These are phyloP conservation scores for Micronycteris hirsuta DNA, from an alignment of 2,113 vertebrate species.

Conservation along the genomic window DNA sequence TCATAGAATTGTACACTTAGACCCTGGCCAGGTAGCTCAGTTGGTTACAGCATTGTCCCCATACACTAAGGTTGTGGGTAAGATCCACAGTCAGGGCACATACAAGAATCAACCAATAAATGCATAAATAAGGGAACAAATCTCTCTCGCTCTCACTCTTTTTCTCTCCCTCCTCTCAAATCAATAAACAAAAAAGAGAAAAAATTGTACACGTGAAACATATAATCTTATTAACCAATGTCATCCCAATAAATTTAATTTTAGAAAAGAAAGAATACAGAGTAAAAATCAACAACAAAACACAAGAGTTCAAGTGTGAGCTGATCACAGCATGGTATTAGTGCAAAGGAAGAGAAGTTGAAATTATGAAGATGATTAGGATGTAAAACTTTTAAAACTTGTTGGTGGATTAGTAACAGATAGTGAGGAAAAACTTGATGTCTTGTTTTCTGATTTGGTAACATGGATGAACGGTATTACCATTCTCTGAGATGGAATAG, in stretches of 20 bases:
- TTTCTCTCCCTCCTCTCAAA: no score
- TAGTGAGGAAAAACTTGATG: not conserved
- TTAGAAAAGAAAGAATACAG: not conserved
- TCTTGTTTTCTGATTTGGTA: not conserved
- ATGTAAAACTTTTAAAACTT: not conserved
- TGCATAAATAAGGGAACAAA: no score
- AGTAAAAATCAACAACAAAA: not conserved
- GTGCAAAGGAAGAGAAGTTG: not conserved
- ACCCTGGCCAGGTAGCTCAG: no score
- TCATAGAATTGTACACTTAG: not conserved
- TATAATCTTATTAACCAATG: not conserved
- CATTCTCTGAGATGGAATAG: not conserved
- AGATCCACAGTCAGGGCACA: no score
- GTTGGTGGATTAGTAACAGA: not conserved
- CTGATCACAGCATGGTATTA: not conserved
- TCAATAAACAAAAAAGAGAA: no score
- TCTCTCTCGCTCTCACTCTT: no score
- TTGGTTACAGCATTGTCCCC: no score
- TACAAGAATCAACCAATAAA: no score
- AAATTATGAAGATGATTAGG: not conserved
- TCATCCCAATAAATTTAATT: not conserved
- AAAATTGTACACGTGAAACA: not conserved
- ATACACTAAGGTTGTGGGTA: not conserved
- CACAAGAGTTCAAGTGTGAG: not conserved
- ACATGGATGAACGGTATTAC: not conserved